Percentiles rank a stretch among this genome's conserved stretches.
phyloP scores from a whole-genome alignment of 2,113 vertebrate genomes.

The Hippocampus barbouri region DNA sequence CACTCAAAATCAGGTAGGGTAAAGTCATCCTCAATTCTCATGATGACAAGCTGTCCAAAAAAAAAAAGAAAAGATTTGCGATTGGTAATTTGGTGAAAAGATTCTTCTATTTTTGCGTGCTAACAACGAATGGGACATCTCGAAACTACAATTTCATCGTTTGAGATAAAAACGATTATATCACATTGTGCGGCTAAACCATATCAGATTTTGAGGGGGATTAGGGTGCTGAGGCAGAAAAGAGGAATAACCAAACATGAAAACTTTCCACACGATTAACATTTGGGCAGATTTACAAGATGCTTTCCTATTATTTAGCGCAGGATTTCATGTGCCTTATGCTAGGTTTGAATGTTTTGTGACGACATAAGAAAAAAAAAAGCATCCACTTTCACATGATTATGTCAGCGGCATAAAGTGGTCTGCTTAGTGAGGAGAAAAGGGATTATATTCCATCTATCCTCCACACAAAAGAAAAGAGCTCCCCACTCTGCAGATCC shows the following conservation, averaged over 20 bases:
- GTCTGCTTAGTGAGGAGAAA: slow-evolving; percentile 59
- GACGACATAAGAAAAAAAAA: slow-evolving; percentile 43
- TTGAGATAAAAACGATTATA: slow-evolving; percentile 6
- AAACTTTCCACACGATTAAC: slow-evolving; percentile 8
- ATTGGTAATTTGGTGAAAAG: too few species aligned
- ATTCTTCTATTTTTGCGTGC: too few species aligned
- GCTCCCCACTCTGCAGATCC: slow-evolving; percentile 18
- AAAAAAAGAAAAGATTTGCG: too few species aligned
- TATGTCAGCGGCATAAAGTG: slow-evolving; percentile 60
- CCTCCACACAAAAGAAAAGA: slow-evolving; percentile 51
- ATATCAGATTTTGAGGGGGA: neutral
- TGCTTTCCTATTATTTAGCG: slow-evolving; percentile 34
- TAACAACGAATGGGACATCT: too few species aligned
- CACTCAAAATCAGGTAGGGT: too few species aligned
- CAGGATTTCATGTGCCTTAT: slow-evolving; percentile 39
- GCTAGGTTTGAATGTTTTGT: slow-evolving; percentile 45
- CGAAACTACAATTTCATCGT: neutral
- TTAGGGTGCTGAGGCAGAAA: slow-evolving; percentile 1
- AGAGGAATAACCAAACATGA: slow-evolving; percentile 8
- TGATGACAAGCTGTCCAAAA: too few species aligned
- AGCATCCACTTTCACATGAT: slow-evolving; percentile 46
- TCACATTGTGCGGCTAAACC: slow-evolving; percentile 4
- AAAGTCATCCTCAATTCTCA: too few species aligned
- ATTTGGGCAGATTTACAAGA: slow-evolving; percentile 33
- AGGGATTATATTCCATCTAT: slow-evolving; percentile 62